Base-by-base conservation (phyloP, 1,140 invertebrate species). In the Rhizoglyphus robini region DNA sequence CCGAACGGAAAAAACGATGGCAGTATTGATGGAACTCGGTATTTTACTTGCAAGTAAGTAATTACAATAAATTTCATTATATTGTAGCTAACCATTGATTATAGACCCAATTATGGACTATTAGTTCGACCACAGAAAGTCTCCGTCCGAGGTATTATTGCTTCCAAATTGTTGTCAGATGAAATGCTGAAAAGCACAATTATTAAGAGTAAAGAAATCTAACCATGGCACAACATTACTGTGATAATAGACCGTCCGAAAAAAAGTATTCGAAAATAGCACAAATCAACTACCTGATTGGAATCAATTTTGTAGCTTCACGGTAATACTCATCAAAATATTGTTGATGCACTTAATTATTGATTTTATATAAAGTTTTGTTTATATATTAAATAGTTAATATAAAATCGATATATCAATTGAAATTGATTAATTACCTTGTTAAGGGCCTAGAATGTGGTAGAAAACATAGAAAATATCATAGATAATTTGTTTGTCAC, bases 1-100 rank as follows among this genome's bases (percentile, higher is more conserved):
- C 88, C 90, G n/a, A 90, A 88, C 71, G 92, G 89, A 88, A 79
- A 73, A 61, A 94, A 96, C 77, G 90, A 95, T 79, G 92, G 92
- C 32, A 84, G 84, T 62, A 89, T 96, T 13, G 87, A 90, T 75
- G 88, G 88, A 31, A 83, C 88, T 34, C 83, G 84, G 63, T 96
- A 96, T 78, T 96, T 96, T 80, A 81, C 82, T 51, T 91, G 90
- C 75, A 84, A 84, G 65, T 60, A 60, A 60, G 29, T 46, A 11
- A 4, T 49, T 49, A 11, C 25, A 5, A 49, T 49, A 20, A 49
- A 49, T 49, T 49, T 5, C 4, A 80, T 1, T 72, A 69, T 27
- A 78, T 82, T 4, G 73, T 76, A 31, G 78, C 76, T 3, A 74
- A 73, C 51, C 71, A 77, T 20, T 81, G 80, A 70, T 82, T 5